Conservation (phyloP, 2,888 invertebrate genomes). For the Agrochola macilenta region DNA sequence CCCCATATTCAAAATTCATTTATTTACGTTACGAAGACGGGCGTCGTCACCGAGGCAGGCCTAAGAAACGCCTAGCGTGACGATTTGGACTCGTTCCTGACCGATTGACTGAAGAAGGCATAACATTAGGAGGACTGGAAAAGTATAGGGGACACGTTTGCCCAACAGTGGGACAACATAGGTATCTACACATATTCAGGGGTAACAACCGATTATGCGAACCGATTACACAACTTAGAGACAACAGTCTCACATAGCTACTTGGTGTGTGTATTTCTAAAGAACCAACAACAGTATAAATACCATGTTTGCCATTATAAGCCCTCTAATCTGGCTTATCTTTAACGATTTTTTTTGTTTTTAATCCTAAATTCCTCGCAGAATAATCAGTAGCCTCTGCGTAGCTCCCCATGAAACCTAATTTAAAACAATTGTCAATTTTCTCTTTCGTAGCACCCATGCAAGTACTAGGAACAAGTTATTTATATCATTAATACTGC, state of each 20-base stretch:
- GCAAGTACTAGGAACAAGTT: slow-evolving; percentile 47
- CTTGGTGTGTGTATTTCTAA: slow-evolving; percentile 42
- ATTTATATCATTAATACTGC: slow-evolving; percentile 71
- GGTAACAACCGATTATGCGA: slow-evolving; percentile 41
- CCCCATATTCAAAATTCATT: too few species aligned
- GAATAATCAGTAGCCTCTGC: slow-evolving; percentile 15
- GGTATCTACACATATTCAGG: not conserved
- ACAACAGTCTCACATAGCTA: slow-evolving; percentile 35
- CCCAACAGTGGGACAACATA: not conserved
- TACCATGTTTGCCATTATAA: slow-evolving; percentile 55
- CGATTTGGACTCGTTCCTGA: not conserved
- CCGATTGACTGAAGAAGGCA: not conserved
- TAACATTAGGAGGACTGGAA: not conserved
- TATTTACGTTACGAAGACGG: not conserved
- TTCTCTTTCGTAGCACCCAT: slow-evolving; percentile 40
- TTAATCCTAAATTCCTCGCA: slow-evolving; percentile 28
- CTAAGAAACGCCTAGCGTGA: not conserved
- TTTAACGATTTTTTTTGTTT: slow-evolving; percentile 50
- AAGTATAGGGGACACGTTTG: not conserved
- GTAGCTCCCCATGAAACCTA: not conserved
- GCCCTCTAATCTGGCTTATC: slow-evolving; percentile 63
- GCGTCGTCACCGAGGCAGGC: not conserved
- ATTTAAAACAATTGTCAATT: slow-evolving; percentile 34
- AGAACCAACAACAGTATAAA: slow-evolving; percentile 53
- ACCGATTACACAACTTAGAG: slow-evolving; percentile 45